Percentiles rank a stretch among this genome's conserved stretches.
These are phyloP conservation scores for Drosophila mercatorum DNA, from an alignment of 2,888 invertebrate species.

Conservation along the genomic window DNA sequence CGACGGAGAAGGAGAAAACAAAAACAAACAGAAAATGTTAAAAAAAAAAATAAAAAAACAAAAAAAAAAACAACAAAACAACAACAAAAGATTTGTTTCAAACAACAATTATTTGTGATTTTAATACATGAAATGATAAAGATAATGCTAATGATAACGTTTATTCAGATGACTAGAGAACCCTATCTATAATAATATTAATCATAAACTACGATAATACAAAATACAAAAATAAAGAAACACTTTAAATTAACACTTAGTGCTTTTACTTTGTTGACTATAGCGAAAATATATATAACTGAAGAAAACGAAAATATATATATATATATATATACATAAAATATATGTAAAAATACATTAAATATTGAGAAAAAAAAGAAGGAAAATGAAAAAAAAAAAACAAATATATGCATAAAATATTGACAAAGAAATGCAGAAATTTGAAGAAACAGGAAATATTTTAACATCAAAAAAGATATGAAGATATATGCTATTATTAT, in stretches of 20 bases:
- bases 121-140: conserved; percentile 73
- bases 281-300: conserved; percentile 18
- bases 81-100: conserved; percentile 80
- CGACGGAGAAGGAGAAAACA: neutral
- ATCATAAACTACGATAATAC: conserved; percentile 55
- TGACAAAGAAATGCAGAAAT: neutral
- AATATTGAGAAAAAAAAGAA: too few species aligned
- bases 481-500: conserved; percentile 51
- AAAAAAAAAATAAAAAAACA: conserved; percentile 78
- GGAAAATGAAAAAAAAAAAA: too few species aligned
- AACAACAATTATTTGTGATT: conserved; percentile 78
- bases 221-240: conserved; percentile 24
- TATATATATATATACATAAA: too few species aligned
- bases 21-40: neutral
- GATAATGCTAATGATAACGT: conserved; percentile 47
- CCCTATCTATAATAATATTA: conserved; percentile 44
- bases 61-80: conserved; percentile 91
- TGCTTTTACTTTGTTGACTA: conserved; percentile 69
- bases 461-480: conserved; percentile 32
- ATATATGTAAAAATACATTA: too few species aligned
- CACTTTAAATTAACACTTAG: conserved; percentile 43
- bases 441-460: conserved; percentile 43
- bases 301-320: neutral
- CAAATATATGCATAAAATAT: conserved; percentile 6
- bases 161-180: conserved; percentile 64